Conservation (phyloP, 2,888 invertebrate genomes). For the Cryptosula pallasiana region DNA sequence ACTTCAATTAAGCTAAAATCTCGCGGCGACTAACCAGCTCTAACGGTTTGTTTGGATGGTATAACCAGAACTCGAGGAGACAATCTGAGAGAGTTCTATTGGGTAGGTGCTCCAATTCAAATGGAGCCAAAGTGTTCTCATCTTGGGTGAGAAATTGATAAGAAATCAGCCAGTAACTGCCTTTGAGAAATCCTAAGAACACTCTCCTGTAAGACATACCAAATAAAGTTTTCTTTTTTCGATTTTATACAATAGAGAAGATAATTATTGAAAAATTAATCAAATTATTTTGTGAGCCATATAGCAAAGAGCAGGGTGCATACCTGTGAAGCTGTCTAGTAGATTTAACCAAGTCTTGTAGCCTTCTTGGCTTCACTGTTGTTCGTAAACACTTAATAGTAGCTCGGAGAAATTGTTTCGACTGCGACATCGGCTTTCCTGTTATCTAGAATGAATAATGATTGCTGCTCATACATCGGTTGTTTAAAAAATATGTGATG, state of each 20-base stretch:
- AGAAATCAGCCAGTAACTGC: neutral
- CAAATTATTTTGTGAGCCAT: neutral
- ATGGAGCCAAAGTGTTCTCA: neutral
- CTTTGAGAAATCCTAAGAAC: constrained; percentile 20
- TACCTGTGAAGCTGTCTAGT: neutral
- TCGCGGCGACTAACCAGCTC: constrained; percentile 1
- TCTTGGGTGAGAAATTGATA: neutral
- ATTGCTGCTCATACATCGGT: too few relatives aligned
- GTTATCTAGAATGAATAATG: constrained; percentile 7
- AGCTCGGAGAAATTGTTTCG: neutral
- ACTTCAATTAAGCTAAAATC: too few relatives aligned
- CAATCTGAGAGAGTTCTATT: neutral
- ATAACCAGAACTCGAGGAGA: constrained; percentile 7
- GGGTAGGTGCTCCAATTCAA: neutral
- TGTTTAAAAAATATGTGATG: too few relatives aligned
- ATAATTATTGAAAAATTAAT: too few relatives aligned
- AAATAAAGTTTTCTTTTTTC: too few relatives aligned
- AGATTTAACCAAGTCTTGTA: neutral
- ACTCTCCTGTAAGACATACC: too few relatives aligned
- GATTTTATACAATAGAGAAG: too few relatives aligned
- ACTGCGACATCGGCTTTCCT: neutral
- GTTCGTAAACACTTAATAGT: neutral
- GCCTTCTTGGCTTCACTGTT: constrained; percentile 8
- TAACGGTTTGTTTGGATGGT: neutral
- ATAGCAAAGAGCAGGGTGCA: neutral